phyloP scores from a whole-genome alignment of 2,888 invertebrate genomes.

The Epiblema foenella region DNA sequence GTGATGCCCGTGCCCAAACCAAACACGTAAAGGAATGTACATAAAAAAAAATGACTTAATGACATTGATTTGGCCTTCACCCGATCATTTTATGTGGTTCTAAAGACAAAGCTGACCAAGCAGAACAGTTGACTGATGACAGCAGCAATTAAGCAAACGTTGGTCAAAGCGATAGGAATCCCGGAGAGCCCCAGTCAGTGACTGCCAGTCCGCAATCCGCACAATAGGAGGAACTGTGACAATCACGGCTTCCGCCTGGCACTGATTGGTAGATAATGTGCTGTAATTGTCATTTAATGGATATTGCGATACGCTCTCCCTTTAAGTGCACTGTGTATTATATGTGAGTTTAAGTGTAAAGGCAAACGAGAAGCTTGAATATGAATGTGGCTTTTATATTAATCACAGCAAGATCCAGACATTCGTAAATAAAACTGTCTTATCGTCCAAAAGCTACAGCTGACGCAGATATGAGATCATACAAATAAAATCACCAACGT shows the following conservation, averaged over 20 bases:
- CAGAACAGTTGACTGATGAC: slow-evolving; percentile 23
- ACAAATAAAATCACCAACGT: slow-evolving; percentile 11
- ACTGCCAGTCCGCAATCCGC: slow-evolving; percentile 2
- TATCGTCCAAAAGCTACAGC: background rate
- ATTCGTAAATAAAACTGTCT: background rate
- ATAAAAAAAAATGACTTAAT: slow-evolving; percentile 26
- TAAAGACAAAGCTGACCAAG: slow-evolving; percentile 21
- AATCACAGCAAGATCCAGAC: background rate
- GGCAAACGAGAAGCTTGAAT: background rate
- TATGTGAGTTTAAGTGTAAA: background rate
- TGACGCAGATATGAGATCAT: slow-evolving; percentile 27
- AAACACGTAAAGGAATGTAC: slow-evolving; percentile 25
- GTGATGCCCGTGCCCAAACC: slow-evolving; percentile 28
- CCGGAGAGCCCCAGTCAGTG: slow-evolving; percentile 18
- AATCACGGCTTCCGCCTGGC: slow-evolving; percentile 31
- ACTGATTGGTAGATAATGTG: slow-evolving; percentile 18
- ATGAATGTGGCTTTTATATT: slow-evolving; percentile 8
- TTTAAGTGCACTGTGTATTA: background rate
- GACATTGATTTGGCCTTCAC: slow-evolving; percentile 8
- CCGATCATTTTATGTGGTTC: slow-evolving; percentile 3
- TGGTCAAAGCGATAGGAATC: slow-evolving; percentile 20
- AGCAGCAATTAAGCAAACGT: slow-evolving; percentile 18
- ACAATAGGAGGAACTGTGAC: slow-evolving; percentile 41
- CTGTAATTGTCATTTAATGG: slow-evolving; percentile 18
- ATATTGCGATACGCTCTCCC: slow-evolving; percentile 12